Conservation (phyloP, 2,797 vertebrate genomes). For the Echiichthys vipera region DNA sequence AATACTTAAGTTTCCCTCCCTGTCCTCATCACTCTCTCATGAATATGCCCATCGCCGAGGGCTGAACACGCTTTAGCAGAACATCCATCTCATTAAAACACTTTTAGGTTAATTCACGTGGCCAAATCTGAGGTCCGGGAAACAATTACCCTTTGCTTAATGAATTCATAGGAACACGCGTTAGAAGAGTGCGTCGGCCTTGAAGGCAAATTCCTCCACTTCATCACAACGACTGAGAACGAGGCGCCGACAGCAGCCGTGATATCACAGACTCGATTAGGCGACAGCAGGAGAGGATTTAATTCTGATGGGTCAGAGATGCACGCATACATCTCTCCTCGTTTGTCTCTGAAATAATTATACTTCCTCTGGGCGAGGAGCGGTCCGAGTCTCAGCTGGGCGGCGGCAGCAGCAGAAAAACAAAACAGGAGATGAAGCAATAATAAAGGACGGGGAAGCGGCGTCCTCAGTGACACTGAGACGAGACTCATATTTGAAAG, state of each 20-base stretch:
- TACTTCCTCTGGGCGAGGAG: not conserved
- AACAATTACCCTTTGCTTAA: constrained; percentile 58
- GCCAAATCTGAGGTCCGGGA: constrained; percentile 38
- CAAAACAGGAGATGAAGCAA: constrained; percentile 9
- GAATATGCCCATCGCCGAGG: not conserved
- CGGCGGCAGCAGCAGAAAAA: constrained; percentile 6
- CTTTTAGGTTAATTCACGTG: constrained; percentile 43
- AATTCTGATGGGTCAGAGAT: constrained; percentile 10
- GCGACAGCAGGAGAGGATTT: not conserved
- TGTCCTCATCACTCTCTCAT: constrained; percentile 4
- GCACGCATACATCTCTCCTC: constrained; percentile 16
- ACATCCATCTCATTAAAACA: constrained; percentile 56
- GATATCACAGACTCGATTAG: constrained; percentile 5
- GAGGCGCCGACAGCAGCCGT: not conserved
- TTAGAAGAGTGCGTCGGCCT: constrained; percentile 4
- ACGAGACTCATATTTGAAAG: too few species aligned
- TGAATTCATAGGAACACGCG: constrained; percentile 33
- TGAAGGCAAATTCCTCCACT: not conserved
- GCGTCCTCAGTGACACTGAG: not conserved
- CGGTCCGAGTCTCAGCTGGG: constrained; percentile 20
- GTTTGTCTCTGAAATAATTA: constrained; percentile 24
- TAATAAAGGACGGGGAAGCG: not conserved
- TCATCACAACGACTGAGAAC: constrained; percentile 6
- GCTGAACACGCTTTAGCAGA: constrained; percentile 13
- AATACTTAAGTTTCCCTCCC: not conserved